A percentile compares a stretch with the other conserved stretches of the same genome.
These are phyloP conservation scores for Phymorhynchus buccinoides DNA, from an alignment of 1,140 invertebrate genomes.

Conservation along the genomic window DNA sequence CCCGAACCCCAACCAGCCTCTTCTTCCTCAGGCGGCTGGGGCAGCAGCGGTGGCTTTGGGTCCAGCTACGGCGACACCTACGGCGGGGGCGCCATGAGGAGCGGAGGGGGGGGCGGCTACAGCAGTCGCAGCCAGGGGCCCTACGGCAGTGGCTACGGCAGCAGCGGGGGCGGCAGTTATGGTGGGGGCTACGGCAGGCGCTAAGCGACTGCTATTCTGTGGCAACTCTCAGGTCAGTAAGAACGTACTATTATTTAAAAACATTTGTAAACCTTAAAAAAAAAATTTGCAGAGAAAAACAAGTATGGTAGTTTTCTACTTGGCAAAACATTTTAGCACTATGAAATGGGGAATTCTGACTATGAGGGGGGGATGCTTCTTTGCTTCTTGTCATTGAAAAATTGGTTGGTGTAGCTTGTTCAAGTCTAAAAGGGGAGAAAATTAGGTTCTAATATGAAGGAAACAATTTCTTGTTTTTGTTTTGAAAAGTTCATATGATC, in stretches of 20 bases:
- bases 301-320: not conserved
- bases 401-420: too few species aligned
- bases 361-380: too few species aligned
- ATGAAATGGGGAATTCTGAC: not conserved
- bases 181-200: constrained; percentile 39
- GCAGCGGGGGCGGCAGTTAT: constrained; percentile 26
- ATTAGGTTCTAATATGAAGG: too few species aligned
- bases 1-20: too few species aligned
- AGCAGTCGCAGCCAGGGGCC: constrained; percentile 47
- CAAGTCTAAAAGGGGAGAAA: too few species aligned
- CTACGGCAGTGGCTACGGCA: constrained; percentile 45
- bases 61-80: constrained; percentile 53
- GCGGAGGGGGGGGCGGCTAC: constrained; percentile 51
- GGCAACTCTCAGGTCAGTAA: constrained; percentile 22
- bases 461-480: too few species aligned
- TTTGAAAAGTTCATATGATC: too few species aligned
- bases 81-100: constrained; percentile 53
- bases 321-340: not conserved
- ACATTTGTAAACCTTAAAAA: not conserved
- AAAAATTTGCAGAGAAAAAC: not conserved
- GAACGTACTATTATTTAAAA: not conserved
- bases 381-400: not conserved
- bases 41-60: constrained; percentile 46
- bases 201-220: not conserved
- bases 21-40: constrained; percentile 29